Conservation (phyloP, 2,797 vertebrate species). For the Enteromius mattozi region DNA sequence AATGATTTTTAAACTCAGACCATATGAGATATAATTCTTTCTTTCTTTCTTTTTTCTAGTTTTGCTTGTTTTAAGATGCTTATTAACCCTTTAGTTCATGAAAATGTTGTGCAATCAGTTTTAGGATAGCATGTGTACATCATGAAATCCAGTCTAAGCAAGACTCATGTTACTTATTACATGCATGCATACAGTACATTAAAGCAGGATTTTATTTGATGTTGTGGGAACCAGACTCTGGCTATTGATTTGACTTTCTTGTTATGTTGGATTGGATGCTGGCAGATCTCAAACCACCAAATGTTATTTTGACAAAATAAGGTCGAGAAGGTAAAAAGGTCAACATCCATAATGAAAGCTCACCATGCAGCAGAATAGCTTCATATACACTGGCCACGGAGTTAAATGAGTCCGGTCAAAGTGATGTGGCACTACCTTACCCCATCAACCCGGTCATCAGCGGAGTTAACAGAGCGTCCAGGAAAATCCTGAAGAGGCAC, state of each 20-base stretch:
- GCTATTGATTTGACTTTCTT: neutral
- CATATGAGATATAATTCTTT: neutral
- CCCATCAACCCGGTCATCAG: neutral
- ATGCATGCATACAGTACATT: neutral
- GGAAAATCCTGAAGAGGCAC: constrained; percentile 48
- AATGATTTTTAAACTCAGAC: neutral
- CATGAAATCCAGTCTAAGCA: neutral
- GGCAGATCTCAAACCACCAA: neutral
- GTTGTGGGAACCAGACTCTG: neutral
- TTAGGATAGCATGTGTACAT: neutral
- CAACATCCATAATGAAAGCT: neutral
- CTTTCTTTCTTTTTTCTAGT: neutral
- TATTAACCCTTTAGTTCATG: neutral
- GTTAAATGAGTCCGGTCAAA: neutral
- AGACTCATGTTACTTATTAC: neutral
- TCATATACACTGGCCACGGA: neutral
- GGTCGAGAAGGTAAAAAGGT: neutral
- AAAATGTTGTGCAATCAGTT: neutral
- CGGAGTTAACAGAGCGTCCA: neutral
- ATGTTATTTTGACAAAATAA: neutral
- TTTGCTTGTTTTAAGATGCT: neutral
- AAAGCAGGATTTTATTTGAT: neutral
- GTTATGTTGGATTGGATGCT: neutral
- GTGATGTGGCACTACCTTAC: neutral
- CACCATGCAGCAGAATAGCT: neutral